Percentiles rank a stretch among this genome's conserved stretches.
phyloP scores from a whole-genome alignment of 2,888 invertebrate species.

The Pimpla rufipes region DNA sequence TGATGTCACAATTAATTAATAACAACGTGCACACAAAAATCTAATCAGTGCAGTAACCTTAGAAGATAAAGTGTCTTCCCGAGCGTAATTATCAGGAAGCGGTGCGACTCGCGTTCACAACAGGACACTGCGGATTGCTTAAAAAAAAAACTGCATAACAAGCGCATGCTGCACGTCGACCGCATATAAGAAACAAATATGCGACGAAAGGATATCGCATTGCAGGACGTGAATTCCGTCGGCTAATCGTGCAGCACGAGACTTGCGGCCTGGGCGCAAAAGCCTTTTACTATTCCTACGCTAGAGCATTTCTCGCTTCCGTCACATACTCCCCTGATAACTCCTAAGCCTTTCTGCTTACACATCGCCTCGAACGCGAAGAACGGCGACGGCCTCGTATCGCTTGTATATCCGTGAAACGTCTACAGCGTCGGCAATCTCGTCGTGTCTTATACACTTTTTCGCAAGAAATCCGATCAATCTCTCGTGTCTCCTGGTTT shows the following conservation, averaged over 20 bases:
- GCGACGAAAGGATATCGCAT: background rate
- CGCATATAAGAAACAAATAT: background rate
- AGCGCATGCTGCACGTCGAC: background rate
- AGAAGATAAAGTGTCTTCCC: background rate
- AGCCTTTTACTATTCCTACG: constrained; percentile 51
- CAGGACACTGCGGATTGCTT: constrained; percentile 52
- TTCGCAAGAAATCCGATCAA: constrained; percentile 16
- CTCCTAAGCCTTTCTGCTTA: constrained; percentile 65
- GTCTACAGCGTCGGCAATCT: background rate
- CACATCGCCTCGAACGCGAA: constrained; percentile 63
- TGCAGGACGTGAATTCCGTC: constrained; percentile 7
- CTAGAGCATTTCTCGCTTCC: constrained; percentile 9
- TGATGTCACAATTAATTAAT: background rate
- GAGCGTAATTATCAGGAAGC: background rate
- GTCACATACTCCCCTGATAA: constrained; percentile 64
- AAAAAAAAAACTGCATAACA: constrained; percentile 2
- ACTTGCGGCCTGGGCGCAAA: background rate
- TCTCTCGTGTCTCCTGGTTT: constrained; percentile 40
- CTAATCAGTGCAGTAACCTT: background rate
- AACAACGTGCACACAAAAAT: background rate
- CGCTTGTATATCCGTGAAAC: constrained; percentile 29
- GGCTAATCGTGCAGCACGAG: background rate
- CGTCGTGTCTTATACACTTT: constrained; percentile 22
- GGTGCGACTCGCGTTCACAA: constrained; percentile 20
- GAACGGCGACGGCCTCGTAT: constrained; percentile 31